A percentile compares a stretch with the other conserved stretches of the same genome.
These are phyloP conservation scores for Cuculus canorus DNA, from an alignment of 2,797 vertebrate species.

Conservation along the genomic window DNA sequence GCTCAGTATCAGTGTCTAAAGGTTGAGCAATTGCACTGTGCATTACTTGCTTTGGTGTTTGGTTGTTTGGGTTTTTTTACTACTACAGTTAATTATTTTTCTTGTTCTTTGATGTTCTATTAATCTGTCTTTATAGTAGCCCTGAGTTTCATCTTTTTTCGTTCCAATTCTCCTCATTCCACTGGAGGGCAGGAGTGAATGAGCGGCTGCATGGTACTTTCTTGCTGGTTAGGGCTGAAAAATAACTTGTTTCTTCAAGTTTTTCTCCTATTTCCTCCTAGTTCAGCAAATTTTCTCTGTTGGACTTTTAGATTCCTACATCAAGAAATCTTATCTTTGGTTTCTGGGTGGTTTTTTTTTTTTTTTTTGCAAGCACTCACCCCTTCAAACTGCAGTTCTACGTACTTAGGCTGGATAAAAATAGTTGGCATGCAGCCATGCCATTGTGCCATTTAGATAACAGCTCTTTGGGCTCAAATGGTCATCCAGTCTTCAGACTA, in stretches of 20 bases:
- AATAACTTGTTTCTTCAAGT: neutral
- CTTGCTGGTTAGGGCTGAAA: too few species aligned
- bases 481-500: neutral
- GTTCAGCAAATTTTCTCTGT: neutral
- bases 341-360: neutral
- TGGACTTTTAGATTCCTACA: neutral
- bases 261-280: neutral
- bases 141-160: too few species aligned
- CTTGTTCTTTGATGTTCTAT: too few species aligned
- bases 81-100: too few species aligned
- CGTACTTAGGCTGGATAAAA: neutral
- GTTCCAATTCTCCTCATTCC: too few species aligned
- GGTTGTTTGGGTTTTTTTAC: too few species aligned
- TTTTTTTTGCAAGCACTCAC: neutral
- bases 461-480: neutral
- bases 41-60: too few species aligned
- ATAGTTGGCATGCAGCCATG: neutral
- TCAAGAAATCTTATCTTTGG: neutral
- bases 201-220: too few species aligned
- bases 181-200: too few species aligned
- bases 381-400: neutral
- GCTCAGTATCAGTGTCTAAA: too few species aligned
- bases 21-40: too few species aligned
- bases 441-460: neutral
- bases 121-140: too few species aligned